phyloP scores from a whole-genome alignment of 2,888 invertebrate genomes.

The Frankliniella intonsa region DNA sequence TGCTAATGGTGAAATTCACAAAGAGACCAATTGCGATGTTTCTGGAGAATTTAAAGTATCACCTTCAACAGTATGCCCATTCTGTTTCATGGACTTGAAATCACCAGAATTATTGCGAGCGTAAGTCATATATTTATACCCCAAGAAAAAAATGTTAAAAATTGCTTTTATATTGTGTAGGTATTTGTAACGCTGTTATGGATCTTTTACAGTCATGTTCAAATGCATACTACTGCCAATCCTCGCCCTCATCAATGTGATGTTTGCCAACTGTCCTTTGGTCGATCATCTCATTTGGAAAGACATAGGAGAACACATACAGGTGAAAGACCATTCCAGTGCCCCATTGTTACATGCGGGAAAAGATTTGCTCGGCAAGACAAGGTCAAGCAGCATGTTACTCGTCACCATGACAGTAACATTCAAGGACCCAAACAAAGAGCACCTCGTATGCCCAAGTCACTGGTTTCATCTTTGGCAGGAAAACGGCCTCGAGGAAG shows the following conservation, averaged over 20 bases:
- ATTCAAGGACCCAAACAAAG: not conserved
- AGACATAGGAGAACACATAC: constrained; percentile 67
- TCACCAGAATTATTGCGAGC: not conserved
- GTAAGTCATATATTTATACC: not conserved
- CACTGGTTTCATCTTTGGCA: not conserved
- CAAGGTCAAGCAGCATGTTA: constrained; percentile 60
- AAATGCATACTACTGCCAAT: constrained; percentile 39
- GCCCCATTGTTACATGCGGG: constrained; percentile 49
- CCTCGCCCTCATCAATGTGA: constrained; percentile 40
- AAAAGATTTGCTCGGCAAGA: constrained; percentile 68
- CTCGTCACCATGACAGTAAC: constrained; percentile 36
- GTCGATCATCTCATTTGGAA: constrained; percentile 63
- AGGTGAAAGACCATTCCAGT: constrained; percentile 46
- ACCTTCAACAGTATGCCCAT: constrained; percentile 2
- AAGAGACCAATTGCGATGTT: not conserved
- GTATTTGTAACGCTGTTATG: too few relatives aligned
- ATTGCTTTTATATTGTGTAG: not conserved
- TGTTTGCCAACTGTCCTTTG: constrained; percentile 48
- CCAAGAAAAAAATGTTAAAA: not conserved
- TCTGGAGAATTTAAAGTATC: not conserved
- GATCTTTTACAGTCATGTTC: constrained; percentile 29
- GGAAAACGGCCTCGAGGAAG: not conserved
- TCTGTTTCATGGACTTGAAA: constrained; percentile 14
- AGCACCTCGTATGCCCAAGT: constrained; percentile 10
- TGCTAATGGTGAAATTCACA: not conserved